A percentile compares a stretch with the other conserved stretches of the same genome.
phyloP scores from a whole-genome alignment of 2,113 vertebrate genomes.

The Pao palembangensis region DNA sequence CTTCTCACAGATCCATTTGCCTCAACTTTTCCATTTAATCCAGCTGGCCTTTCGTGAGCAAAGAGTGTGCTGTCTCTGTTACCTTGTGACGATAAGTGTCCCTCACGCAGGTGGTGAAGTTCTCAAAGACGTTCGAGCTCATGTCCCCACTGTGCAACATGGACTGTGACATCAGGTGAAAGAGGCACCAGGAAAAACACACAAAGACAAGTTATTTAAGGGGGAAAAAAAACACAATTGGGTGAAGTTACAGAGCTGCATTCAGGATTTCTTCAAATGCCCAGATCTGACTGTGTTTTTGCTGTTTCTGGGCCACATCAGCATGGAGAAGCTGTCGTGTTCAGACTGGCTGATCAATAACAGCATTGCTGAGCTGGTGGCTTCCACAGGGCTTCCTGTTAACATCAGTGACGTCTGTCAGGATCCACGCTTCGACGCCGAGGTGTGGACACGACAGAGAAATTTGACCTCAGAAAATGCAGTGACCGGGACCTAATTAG shows the following conservation, averaged over 20 bases:
- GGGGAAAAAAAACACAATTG: too few species aligned
- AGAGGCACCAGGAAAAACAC: neutral
- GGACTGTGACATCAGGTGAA: slow-evolving; percentile 74
- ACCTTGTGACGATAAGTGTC: neutral
- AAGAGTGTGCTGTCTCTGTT: neutral
- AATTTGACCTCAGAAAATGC: slow-evolving; percentile 1
- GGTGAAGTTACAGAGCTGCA: neutral
- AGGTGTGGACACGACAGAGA: slow-evolving; percentile 57
- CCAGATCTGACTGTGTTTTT: slow-evolving; percentile 1
- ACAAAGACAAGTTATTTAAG: neutral
- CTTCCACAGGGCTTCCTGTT: slow-evolving; percentile 79
- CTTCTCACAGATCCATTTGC: neutral
- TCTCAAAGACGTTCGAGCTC: slow-evolving; percentile 80
- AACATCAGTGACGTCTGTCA: slow-evolving; percentile 82
- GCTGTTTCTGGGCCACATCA: slow-evolving; percentile 47
- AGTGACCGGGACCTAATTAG: neutral
- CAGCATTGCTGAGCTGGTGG: slow-evolving; percentile 81
- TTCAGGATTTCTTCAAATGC: neutral
- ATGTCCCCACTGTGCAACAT: slow-evolving; percentile 78
- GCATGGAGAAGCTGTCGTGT: slow-evolving; percentile 79
- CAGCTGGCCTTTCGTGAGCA: neutral
- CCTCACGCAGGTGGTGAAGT: slow-evolving; percentile 75
- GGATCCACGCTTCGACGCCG: slow-evolving; percentile 81
- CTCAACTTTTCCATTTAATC: neutral
- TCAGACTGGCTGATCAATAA: slow-evolving; percentile 83